A percentile compares a stretch with the other conserved stretches of the same genome.
Conservation (phyloP, 53 echinoderm and acorn worm genomes). For the Temnopleurus reevesii region DNA sequence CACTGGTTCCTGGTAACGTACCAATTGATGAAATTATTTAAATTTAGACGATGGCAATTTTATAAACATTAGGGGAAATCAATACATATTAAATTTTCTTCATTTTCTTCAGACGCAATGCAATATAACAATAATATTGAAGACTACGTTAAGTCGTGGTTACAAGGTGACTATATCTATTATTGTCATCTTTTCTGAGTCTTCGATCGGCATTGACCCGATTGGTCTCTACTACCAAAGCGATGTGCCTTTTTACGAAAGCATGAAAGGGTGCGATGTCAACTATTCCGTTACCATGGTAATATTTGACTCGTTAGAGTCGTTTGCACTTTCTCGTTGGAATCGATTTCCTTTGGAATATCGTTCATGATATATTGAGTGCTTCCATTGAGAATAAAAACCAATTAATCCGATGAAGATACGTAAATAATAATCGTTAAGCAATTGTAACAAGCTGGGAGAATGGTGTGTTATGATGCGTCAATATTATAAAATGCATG, state of each 20-base stretch:
- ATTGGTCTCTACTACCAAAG: neutral
- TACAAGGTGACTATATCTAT: neutral
- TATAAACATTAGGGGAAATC: too few species aligned
- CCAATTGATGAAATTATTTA: too few species aligned
- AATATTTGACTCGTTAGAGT: neutral
- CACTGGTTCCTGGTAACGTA: too few species aligned
- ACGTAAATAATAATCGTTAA: too few species aligned
- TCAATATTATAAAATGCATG: too few species aligned
- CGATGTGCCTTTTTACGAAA: neutral
- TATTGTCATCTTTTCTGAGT: neutral
- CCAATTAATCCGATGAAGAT: too few species aligned
- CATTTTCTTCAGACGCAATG: too few species aligned
- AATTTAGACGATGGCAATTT: too few species aligned
- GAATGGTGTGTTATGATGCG: too few species aligned
- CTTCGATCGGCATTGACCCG: slow-evolving; percentile 50
- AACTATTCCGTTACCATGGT: slow-evolving; percentile 34
- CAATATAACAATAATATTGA: too few species aligned
- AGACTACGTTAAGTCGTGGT: neutral
- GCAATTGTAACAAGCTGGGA: too few species aligned
- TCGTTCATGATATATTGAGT: neutral
- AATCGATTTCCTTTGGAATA: slow-evolving; percentile 1
- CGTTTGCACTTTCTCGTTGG: neutral
- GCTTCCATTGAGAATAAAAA: neutral
- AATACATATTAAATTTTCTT: too few species aligned
- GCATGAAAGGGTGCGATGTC: neutral